phyloP scores from a whole-genome alignment of 2,888 invertebrate genomes.

The Dendrolimus pini region DNA sequence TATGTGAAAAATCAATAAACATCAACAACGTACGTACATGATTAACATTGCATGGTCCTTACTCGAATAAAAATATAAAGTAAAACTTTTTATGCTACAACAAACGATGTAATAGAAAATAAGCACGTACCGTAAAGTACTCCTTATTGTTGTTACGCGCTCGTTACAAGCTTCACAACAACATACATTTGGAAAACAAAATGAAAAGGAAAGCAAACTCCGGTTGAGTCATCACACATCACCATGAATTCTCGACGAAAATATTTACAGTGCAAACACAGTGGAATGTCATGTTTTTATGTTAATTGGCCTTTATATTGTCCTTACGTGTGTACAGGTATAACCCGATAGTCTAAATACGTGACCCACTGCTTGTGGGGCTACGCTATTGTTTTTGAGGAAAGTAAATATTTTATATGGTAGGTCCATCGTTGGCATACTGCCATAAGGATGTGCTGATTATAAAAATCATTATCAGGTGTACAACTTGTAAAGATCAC shows the following conservation, averaged over 20 bases:
- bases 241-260: slow-evolving; percentile 22
- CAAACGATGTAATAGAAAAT: too few species aligned
- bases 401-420: slow-evolving; percentile 42
- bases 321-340: slow-evolving; percentile 38
- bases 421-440: slow-evolving; percentile 24
- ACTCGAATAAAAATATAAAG: too few species aligned
- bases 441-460: slow-evolving; percentile 25
- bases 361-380: slow-evolving; percentile 30
- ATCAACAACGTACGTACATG: too few species aligned
- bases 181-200: slow-evolving; percentile 30
- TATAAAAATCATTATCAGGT: not conserved
- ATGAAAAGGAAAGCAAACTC: slow-evolving; percentile 38
- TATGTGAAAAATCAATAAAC: too few species aligned
- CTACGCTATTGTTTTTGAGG: slow-evolving; percentile 28
- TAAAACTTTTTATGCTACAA: too few species aligned
- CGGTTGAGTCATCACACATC: slow-evolving; percentile 25
- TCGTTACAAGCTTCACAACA: slow-evolving; percentile 6
- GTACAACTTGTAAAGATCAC: not conserved
- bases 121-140: not conserved
- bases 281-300: slow-evolving; percentile 39
- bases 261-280: slow-evolving; percentile 37
- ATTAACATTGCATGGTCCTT: too few species aligned
- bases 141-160: not conserved
- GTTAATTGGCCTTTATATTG: slow-evolving; percentile 43
- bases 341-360: slow-evolving; percentile 50